phyloP scores from a whole-genome alignment of 2,797 vertebrate species.

The Chloroceryle inda region DNA sequence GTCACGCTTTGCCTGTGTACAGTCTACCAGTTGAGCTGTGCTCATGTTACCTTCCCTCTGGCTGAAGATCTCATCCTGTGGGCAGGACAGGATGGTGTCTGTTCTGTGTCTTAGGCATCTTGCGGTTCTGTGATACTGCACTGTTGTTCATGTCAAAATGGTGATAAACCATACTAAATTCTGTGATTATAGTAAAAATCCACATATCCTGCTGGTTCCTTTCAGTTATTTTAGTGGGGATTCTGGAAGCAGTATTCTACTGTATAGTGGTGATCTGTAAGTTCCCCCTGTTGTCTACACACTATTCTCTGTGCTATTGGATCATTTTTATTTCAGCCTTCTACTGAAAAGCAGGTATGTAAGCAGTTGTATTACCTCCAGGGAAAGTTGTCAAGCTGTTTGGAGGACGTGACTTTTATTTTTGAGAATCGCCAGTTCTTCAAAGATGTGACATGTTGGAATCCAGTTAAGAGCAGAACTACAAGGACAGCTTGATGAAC shows the following conservation, averaged over 20 bases:
- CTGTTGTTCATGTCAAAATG: rapidly evolving
- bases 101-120: not conserved
- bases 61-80: rapidly evolving
- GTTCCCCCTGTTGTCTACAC: not conserved
- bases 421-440: not conserved
- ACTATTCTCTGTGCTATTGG: not conserved
- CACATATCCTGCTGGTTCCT: not conserved
- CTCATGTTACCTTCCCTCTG: not conserved
- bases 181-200: not conserved
- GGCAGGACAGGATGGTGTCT: not conserved
- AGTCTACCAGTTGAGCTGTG: not conserved
- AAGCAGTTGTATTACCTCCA: not conserved
- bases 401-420: not conserved
- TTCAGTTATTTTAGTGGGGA: not conserved
- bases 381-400: not conserved
- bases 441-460: not conserved
- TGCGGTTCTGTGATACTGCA: not conserved
- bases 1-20: too few relatives aligned
- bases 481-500: not conserved
- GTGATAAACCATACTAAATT: not conserved
- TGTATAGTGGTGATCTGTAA: rapidly evolving
- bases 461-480: not conserved
- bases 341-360: not conserved
- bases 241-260: not conserved
- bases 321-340: not conserved